Base-by-base conservation (phyloP, 2,113 vertebrate species). In the Rhinolophus ferrumequinum region DNA sequence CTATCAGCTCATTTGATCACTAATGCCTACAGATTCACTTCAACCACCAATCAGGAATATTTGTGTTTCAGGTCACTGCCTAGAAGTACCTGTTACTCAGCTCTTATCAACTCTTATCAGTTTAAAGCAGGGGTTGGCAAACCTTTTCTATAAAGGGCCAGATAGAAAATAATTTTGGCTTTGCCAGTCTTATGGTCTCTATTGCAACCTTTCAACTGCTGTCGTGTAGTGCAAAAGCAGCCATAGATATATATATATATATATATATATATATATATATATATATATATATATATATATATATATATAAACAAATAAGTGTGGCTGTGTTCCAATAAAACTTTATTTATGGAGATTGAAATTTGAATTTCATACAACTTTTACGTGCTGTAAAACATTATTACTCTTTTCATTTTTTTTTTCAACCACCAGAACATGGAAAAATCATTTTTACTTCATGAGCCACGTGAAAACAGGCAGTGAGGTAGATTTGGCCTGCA, bases 351-450 rank as follows among this genome's bases (percentile, higher is more conserved):
- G 60, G 83, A 95, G 38, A 64, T 44, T 83, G 35, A 90, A 95
- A 87, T 87, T 91, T 88, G n/a, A 89, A 90, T 85, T 87, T 96
- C 19, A 84, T 64, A 30, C 16, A 52, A 77, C 73, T 90, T 94
- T 88, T 21, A 87, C 75, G 50, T 80, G 30, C 73, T 64, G 33
- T 3, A 72, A 95, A 73, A 44, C 38, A 79, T 60, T 87, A 26
- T 96, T 80, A 21, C 28, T 84, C 35, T 80, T 89, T 77, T 47
- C 14, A 52, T 30, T 33, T 69, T 91, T 75, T 64, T 85, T 67
- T 38, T 26, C 58, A 95, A 47, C 11, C 33, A 30, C 83, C 81
- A 90, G 86, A 84, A 95, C 47, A 80, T 81, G 47, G 47, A 88
- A 88, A 69, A 73, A 22, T 5, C 8, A 56, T 90, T 93, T 33